phyloP scores from a whole-genome alignment of 1,140 invertebrate species.

The Saccostrea cuccullata region DNA sequence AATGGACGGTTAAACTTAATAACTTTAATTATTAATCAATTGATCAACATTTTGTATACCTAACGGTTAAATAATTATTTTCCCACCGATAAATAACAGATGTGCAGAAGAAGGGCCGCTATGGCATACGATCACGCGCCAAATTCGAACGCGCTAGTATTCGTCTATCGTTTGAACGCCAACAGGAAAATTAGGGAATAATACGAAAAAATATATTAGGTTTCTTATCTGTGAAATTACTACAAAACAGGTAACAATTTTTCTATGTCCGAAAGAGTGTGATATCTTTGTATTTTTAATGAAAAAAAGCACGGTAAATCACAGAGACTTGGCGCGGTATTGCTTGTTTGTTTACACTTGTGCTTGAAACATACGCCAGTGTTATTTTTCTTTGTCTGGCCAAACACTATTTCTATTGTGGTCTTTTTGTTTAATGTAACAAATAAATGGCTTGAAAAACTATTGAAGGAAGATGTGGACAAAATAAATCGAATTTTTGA shows the following conservation, averaged over 20 bases:
- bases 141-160: conserved; percentile 73
- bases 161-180: conserved; percentile 51
- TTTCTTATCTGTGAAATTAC: neutral
- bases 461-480: too few species aligned
- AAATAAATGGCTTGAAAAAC: neutral
- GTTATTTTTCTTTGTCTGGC: neutral
- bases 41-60: conserved; percentile 26
- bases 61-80: conserved; percentile 10
- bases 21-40: conserved; percentile 22
- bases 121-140: conserved; percentile 73
- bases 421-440: neutral
- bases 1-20: neutral
- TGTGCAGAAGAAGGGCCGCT: conserved; percentile 52
- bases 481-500: too few species aligned
- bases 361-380: conserved; percentile 26
- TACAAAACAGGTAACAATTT: neutral
- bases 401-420: neutral
- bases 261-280: neutral
- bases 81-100: conserved; percentile 18
- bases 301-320: neutral
- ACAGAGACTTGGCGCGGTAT: conserved; percentile 16
- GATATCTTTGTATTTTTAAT: neutral
- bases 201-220: neutral
- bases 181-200: neutral
- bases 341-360: neutral